Evolutionary conservation across 2,113 vertebrate species (phyloP).

Genomic region (Myiagra hebetior): DNA sequence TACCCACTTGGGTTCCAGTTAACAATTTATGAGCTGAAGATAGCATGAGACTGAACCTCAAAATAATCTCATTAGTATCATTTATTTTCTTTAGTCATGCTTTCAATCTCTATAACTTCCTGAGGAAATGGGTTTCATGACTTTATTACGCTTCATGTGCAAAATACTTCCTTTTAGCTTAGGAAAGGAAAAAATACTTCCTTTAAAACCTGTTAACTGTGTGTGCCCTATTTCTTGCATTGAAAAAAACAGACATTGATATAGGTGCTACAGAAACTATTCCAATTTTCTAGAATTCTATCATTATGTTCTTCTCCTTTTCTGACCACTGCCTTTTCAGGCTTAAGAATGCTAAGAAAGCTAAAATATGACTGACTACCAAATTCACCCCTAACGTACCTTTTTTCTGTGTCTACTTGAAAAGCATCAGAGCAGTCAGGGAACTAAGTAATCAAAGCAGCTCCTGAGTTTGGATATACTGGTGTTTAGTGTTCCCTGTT

Average conservation of each 20-base stretch:
- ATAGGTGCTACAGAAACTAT: neutral
- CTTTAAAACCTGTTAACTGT: neutral
- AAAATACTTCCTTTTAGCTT: neutral
- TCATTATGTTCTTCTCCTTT: neutral
- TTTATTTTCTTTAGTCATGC: slow-evolving; percentile 24
- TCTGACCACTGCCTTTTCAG: neutral
- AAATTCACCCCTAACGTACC: neutral
- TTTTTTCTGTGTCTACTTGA: neutral
- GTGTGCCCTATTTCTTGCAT: neutral
- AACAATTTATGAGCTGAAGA: neutral
- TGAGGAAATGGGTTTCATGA: neutral
- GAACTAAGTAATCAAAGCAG: neutral
- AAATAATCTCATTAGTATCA: neutral
- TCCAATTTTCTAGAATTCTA: neutral
- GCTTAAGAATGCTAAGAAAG: neutral
- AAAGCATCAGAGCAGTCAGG: neutral
- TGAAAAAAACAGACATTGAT: neutral
- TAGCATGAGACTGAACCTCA: neutral
- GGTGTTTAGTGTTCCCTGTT: neutral
- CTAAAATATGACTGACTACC: neutral
- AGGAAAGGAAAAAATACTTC: neutral
- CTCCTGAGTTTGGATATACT: neutral
- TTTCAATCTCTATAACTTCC: neutral
- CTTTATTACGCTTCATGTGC: neutral
- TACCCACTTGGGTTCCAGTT: neutral